Percentiles rank a stretch among this genome's conserved stretches.
phyloP scores from a whole-genome alignment of 1,140 invertebrate genomes.

The Tetragonula clypearis region DNA sequence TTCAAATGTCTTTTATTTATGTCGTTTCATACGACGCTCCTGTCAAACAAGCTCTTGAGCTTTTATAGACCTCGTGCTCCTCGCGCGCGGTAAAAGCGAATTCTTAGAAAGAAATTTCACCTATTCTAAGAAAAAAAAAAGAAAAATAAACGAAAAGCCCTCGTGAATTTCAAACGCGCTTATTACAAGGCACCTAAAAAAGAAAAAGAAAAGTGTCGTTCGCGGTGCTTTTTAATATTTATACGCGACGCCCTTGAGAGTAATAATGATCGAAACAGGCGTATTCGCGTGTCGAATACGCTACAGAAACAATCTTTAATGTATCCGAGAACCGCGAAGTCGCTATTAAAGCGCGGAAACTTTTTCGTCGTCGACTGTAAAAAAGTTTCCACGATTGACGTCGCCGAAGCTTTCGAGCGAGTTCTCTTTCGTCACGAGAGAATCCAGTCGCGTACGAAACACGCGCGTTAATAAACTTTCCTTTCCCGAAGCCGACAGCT shows the following conservation, averaged over 20 bases:
- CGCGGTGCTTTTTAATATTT: not conserved
- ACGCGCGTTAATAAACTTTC: conserved; percentile 60
- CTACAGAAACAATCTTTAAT: not conserved
- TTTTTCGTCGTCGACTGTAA: conserved; percentile 23
- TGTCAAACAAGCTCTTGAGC: not conserved
- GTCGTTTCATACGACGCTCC: not conserved
- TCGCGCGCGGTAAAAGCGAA: not conserved
- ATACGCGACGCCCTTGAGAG: not conserved
- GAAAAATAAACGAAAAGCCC: too few species aligned
- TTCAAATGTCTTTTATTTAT: not conserved
- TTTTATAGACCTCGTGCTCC: not conserved
- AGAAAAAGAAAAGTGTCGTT: not conserved
- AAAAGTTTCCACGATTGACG: conserved; percentile 48
- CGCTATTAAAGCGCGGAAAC: not conserved
- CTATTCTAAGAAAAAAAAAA: not conserved
- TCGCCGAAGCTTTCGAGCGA: conserved; percentile 27
- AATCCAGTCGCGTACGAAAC: conserved; percentile 22
- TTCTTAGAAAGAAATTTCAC: too few species aligned
- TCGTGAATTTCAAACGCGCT: not conserved
- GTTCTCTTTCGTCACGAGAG: conserved; percentile 34
- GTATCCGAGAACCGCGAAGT: not conserved
- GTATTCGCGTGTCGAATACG: not conserved
- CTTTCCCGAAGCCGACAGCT: conserved; percentile 2
- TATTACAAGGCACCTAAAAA: not conserved
- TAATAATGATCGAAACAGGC: not conserved